A percentile compares a stretch with the other conserved stretches of the same genome.
phyloP scores from a whole-genome alignment of 1,140 invertebrate genomes.

The Dendrolimus kikuchii region DNA sequence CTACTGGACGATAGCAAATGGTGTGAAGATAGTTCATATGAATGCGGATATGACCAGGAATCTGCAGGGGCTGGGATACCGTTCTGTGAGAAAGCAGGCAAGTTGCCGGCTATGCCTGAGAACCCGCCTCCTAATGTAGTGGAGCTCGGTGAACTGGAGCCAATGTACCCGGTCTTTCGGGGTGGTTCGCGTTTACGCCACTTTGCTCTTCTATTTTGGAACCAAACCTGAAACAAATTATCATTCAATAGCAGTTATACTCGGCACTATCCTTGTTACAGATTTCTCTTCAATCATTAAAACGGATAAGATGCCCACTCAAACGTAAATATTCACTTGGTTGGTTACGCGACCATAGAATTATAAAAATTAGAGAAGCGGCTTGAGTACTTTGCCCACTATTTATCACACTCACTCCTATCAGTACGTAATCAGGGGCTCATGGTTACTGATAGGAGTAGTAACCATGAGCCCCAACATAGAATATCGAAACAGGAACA shows the following conservation, averaged over 20 bases:
- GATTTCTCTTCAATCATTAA: background rate
- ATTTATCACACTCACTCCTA: too few relatives aligned
- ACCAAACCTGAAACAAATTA: constrained; percentile 68
- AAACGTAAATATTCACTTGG: too few relatives aligned
- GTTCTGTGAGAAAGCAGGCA: constrained; percentile 79
- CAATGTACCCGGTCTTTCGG: constrained; percentile 89
- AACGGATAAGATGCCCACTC: background rate
- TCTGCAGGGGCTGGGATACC: constrained; percentile 78
- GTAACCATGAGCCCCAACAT: too few relatives aligned
- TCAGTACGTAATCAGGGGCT: too few relatives aligned
- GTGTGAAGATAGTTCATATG: constrained; percentile 81
- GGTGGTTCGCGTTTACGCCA: constrained; percentile 99
- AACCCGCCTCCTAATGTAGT: constrained; percentile 74
- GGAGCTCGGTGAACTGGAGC: constrained; percentile 75
- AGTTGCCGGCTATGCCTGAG: constrained; percentile 75
- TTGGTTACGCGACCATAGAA: too few relatives aligned
- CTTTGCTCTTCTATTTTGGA: constrained; percentile 94
- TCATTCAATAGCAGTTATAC: background rate
- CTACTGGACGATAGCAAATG: constrained; percentile 81
- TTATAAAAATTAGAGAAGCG: too few relatives aligned
- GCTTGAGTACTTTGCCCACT: too few relatives aligned
- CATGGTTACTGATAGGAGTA: too few relatives aligned
- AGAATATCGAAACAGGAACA: too few relatives aligned
- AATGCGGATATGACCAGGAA: constrained; percentile 83
- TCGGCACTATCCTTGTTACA: background rate